Evolutionary conservation across 2,113 vertebrate species (phyloP), one percentile per base, ranked within the genome.

Genomic region (Tapirus terrestris): DNA sequence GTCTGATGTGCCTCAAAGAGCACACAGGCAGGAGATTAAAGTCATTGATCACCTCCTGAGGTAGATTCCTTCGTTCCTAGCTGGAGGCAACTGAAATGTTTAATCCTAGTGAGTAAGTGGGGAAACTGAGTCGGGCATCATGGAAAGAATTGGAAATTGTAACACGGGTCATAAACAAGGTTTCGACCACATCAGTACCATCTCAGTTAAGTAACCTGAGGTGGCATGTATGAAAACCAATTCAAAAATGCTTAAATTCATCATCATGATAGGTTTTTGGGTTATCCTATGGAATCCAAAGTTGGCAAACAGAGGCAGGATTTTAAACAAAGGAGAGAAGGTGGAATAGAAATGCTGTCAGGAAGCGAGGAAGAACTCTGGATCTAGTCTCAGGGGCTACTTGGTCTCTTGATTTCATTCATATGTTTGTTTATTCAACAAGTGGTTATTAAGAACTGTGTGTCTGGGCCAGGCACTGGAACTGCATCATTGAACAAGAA

Each of bases 221-320:
- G 16, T 92, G 36, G 27, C 2, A 70, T 63, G 2, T 70, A 36
- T 68, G 31, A 72, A 51, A 76, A 63, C 16, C 4, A n/a, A 60
- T 94, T 96, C 36, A 72, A 87, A 95, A 89, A 65, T 67, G 39
- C 48, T 89, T 79, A 67, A 60, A 20, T 80, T 29, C 58, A 56
- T 58, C 16, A 87, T 68, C 20, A 14, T 80, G 4, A 56, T 72
- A 89, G 14, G 36, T 70, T 95, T 53, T 45, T 73, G 13, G 8
- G n/a, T 82, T 83, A 48, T 56, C 1, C 7, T 90, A 1, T 43
- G 45, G 33, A 81, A 60, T 92, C 33, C 8, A 53, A 81, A 76
- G 11, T 92, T 93, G 79, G 39, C 13, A 79, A 89, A 63, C 4
- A 75, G 0, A 68, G 17, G 9, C 20, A 75, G 39, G 17, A 61